Evolutionary conservation across 2,113 vertebrate species (phyloP).

Genomic region (Ranitomeya variabilis): DNA sequence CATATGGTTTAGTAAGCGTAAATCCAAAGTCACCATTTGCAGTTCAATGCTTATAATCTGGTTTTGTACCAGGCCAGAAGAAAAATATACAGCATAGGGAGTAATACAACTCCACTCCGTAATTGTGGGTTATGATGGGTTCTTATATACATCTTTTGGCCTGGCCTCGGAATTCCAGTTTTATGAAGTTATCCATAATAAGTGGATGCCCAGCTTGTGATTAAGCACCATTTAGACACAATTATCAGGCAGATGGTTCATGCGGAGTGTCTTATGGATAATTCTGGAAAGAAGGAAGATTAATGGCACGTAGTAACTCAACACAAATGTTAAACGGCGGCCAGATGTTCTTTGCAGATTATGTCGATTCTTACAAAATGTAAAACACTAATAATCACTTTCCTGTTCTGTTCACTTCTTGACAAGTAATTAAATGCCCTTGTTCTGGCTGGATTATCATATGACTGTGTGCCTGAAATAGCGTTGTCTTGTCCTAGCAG

Average conservation of each 20-base stretch:
- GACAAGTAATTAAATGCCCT: slow-evolving; percentile 29
- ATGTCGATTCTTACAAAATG: slow-evolving; percentile 39
- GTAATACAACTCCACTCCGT: slow-evolving; percentile 26
- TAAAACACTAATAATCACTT: slow-evolving; percentile 51
- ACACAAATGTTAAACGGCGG: slow-evolving; percentile 29
- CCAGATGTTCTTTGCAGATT: slow-evolving; percentile 44
- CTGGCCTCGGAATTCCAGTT: slow-evolving; percentile 5
- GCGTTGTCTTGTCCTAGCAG: background rate
- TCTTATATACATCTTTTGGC: slow-evolving; percentile 8
- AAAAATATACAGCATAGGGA: slow-evolving; percentile 24
- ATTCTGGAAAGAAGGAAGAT: slow-evolving; percentile 41
- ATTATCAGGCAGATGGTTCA: slow-evolving; percentile 12
- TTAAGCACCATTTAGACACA: slow-evolving; percentile 41
- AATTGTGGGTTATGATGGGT: slow-evolving; percentile 10
- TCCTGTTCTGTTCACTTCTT: slow-evolving; percentile 31
- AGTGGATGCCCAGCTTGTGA: slow-evolving; percentile 37
- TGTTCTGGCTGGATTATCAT: slow-evolving; percentile 8
- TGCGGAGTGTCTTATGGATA: slow-evolving; percentile 28
- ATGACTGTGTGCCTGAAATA: background rate
- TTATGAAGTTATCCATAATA: slow-evolving; percentile 26
- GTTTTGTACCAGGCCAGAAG: no score
- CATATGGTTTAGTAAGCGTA: background rate
- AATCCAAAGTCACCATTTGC: background rate
- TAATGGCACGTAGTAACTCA: slow-evolving; percentile 40
- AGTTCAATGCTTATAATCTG: slow-evolving; percentile 25